Percentiles rank a stretch among this genome's conserved stretches.
phyloP scores from a whole-genome alignment of 2,113 vertebrate genomes.

The Nerophis ophidion region DNA sequence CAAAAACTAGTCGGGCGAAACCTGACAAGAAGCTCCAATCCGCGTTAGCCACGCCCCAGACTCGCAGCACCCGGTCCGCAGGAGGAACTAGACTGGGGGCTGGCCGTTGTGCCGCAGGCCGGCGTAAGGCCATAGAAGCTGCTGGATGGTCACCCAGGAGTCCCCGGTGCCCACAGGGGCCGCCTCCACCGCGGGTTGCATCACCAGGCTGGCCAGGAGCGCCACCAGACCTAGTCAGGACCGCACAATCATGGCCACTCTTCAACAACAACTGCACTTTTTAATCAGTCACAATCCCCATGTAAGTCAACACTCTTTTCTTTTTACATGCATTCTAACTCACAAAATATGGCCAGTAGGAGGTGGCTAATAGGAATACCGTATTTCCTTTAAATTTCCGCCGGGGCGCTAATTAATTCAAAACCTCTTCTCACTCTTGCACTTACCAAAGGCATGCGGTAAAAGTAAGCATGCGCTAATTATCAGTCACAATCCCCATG shows the following conservation, averaged over 20 bases:
- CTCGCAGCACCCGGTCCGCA: background rate
- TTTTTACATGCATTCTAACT: too few relatives aligned
- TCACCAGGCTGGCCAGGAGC: conserved; percentile 78
- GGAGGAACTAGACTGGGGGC: conserved; percentile 74
- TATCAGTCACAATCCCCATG: too few relatives aligned
- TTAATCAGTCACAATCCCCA: background rate
- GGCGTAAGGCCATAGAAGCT: conserved; percentile 86
- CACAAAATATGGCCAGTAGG: too few relatives aligned
- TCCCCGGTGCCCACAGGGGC: conserved; percentile 81
- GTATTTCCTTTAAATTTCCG: too few relatives aligned
- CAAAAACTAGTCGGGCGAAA: conserved; percentile 35
- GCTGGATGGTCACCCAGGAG: conserved; percentile 85
- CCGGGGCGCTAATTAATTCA: too few relatives aligned
- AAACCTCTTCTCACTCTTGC: too few relatives aligned
- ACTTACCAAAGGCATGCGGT: too few relatives aligned
- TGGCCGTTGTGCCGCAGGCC: conserved; percentile 81
- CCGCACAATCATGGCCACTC: background rate
- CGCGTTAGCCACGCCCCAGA: conserved; percentile 40
- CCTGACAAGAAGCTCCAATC: conserved; percentile 34
- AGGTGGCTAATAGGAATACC: too few relatives aligned
- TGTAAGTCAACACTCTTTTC: too few relatives aligned
- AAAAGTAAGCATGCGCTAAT: too few relatives aligned
- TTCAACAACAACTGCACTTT: background rate
- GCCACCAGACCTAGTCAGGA: conserved; percentile 70
- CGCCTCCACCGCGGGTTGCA: conserved; percentile 82